Evolutionary conservation across 2,797 vertebrate species (phyloP), one percentile per base, ranked within the genome.

Genomic region (Carapus acus): DNA sequence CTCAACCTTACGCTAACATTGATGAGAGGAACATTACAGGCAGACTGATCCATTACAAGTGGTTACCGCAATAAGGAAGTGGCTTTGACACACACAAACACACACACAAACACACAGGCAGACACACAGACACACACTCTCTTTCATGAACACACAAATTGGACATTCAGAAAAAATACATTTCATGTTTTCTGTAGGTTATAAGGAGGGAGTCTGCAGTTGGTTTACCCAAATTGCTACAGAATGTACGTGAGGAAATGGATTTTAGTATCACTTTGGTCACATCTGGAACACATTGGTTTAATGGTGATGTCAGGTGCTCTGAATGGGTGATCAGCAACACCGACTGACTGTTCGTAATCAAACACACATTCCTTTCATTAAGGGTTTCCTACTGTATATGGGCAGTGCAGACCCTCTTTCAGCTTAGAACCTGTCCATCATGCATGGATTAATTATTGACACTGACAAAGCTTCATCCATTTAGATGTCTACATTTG

Each of bases 211-310:
- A n/a, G n/a, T n/a, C n/a, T n/a, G n/a, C 8, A 52, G n/a, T 34
- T 41, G n/a, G 8, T 33, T 19, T 0, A 37, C 44, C 24, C 43
- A 12, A 20, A 9, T 5, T 55, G 49, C 6, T 17, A 44, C 37
- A 16, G 51, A 7, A 43, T 33, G 66, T 34, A 41, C 49, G 54
- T 51, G 54, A 71, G 56, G 56, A 72, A 66, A 57, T 68, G 39
- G 44, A 49, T 40, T 49, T 49, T 20, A 12, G 39, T 59, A 24
- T 62, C 34, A n/a, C 11, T 15, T 17, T 45, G 48, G 57, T 76
- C 61, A 74, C 66, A 71, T 75, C 47, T 78, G 75, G 60, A 53
- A 51, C 29, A 23, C n/a, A 15, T 67, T 65, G 49, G 13, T 17
- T 13, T 60, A 46, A 19, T 49, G 21, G 34, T 24, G 36, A 54